These are phyloP conservation scores for Seriola quinqueradiata DNA, from an alignment of 2,113 vertebrate genomes.

Conservation along the genomic window DNA sequence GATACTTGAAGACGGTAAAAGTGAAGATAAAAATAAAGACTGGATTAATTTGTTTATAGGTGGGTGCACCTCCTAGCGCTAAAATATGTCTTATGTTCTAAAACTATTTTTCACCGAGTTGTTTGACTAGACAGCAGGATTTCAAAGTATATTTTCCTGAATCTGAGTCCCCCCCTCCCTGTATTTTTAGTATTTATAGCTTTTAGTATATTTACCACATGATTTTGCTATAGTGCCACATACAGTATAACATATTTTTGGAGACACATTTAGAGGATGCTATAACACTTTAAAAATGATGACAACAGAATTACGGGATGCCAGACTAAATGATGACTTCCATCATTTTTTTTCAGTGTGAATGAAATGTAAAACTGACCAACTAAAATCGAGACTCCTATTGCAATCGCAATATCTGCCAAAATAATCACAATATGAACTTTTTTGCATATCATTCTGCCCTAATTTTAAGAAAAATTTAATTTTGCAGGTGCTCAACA, in stretches of 20 bases:
- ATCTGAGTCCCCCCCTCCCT: background rate
- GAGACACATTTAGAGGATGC: background rate
- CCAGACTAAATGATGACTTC: background rate
- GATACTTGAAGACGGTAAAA: background rate
- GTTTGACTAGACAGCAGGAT: constrained; percentile 10
- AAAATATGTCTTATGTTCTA: background rate
- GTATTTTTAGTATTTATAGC: background rate
- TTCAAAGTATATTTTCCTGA: background rate
- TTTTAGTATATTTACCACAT: background rate
- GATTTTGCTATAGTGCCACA: background rate
- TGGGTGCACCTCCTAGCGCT: background rate
- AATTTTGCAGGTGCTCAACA: no score
- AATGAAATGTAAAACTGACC: no score
- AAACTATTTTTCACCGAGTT: constrained; percentile 24
- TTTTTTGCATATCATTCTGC: no score
- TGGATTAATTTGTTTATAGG: constrained; percentile 27
- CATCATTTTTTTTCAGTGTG: no score
- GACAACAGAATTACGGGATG: background rate
- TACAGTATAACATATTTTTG: background rate
- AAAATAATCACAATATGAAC: no score
- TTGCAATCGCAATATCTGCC: no score
- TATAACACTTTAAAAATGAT: background rate
- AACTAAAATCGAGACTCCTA: no score
- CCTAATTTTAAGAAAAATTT: no score
- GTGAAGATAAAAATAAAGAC: constrained; percentile 11